Evolutionary conservation across 1,140 invertebrate genomes (phyloP), one percentile per base, ranked within the genome.

Genomic region (Brachionus koreanus): DNA sequence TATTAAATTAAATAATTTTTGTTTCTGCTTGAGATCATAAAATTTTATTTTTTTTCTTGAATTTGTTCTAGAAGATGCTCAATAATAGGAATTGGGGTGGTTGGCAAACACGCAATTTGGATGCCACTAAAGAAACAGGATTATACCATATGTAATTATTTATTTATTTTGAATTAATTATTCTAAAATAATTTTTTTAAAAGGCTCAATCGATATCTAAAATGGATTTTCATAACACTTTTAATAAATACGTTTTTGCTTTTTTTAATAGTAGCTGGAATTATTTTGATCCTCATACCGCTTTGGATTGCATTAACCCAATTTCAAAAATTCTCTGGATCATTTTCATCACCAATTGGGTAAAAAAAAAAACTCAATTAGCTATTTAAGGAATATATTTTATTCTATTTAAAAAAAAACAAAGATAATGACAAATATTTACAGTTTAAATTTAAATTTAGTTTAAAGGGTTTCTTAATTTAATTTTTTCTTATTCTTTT

Each of bases 141-240:
- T 57, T 57, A 57, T 57, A 57, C 9, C 16, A 57, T 23, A 19
- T 57, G 49, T 57, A 57, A 57, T 49, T 49, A n/a, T 49, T 49
- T 49, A 49, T 49, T n/a, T 0, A 46, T 49, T n/a, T 49, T 0
- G 43, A 49, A 49, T 16, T 49, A 0, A 13, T 49, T 16, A 57
- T 57, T 57, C 19, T 57, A 57, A 57, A 57, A 57, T 57, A n/a
- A 57, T 19, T 72, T 42, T 72, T 69, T 69, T 69, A 10, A 12
- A 72, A 72, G 67, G 67, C n/a, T 72, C 1, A 35, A 42, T 37
- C 13, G 35, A 39, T 72, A 72, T 72, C 10, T 42, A 42, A 42
- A 37, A 9, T 16, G 10, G 33, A 65, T 72, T 72, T 42, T 72
- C 0, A 19, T 39, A 16, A n/a, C 19, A 16, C 12, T 42, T 42